Conservation (phyloP, 2,113 vertebrate genomes). For the Neomonachus schauinslandi region DNA sequence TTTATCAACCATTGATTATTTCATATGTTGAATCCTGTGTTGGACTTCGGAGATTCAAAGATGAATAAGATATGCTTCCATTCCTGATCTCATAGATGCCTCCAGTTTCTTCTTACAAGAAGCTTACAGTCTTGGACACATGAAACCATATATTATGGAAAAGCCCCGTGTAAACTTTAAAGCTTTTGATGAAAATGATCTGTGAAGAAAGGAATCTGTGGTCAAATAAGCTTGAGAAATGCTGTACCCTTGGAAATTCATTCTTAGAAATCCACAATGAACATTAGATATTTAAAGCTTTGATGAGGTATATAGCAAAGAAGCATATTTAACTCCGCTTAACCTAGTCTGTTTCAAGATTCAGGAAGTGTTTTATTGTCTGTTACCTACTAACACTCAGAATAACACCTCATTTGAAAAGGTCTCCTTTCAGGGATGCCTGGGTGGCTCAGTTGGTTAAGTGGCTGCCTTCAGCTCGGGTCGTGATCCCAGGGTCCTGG, state of each 20-base stretch:
- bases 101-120: background rate
- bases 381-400: background rate
- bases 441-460: too few species aligned
- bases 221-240: background rate
- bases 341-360: background rate
- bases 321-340: background rate
- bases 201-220: background rate
- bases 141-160: background rate
- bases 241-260: background rate
- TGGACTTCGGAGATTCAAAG: background rate
- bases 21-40: background rate
- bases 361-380: background rate
- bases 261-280: background rate
- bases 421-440: background rate
- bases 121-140: background rate
- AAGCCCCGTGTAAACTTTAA: background rate
- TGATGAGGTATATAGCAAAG: background rate
- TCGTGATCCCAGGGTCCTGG: too few species aligned
- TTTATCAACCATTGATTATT: background rate
- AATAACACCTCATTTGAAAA: constrained; percentile 35
- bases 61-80: background rate
- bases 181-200: background rate
- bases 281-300: background rate
- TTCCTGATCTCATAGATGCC: background rate
- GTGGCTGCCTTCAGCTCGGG: too few species aligned